phyloP scores from a whole-genome alignment of 2,113 vertebrate genomes.

The Zosterops japonicus region DNA sequence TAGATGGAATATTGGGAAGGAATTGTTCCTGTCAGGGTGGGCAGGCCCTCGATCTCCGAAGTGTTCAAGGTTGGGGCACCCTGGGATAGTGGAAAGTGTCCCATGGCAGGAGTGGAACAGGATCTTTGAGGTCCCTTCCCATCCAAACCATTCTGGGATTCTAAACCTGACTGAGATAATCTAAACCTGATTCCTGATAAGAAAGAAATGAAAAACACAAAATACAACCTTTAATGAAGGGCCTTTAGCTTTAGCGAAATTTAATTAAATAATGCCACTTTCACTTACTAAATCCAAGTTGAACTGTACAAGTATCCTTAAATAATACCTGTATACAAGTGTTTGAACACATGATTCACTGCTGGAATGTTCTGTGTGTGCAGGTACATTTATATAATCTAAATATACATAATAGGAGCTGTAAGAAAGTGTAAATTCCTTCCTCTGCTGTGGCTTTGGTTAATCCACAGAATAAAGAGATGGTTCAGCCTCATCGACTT shows the following conservation, averaged over 20 bases:
- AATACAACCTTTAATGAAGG: accelerated
- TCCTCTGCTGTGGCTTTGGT: neutral
- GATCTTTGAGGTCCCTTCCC: neutral
- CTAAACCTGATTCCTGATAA: neutral
- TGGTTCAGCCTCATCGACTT: neutral
- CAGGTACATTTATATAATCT: neutral
- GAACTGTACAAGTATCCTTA: neutral
- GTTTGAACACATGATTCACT: neutral
- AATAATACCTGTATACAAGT: neutral
- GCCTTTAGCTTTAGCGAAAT: neutral
- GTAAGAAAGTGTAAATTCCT: neutral
- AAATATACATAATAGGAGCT: neutral
- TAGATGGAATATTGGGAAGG: neutral
- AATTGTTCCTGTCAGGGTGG: neutral
- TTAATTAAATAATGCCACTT: neutral
- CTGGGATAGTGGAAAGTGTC: neutral
- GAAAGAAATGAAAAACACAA: neutral
- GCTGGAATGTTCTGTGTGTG: neutral
- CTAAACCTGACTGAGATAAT: neutral
- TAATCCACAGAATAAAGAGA: neutral
- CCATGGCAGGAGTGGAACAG: neutral
- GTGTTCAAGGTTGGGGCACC: neutral
- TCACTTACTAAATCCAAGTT: neutral
- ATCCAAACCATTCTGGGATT: neutral
- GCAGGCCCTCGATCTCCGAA: neutral